These are phyloP conservation scores for Epinephelus lanceolatus DNA, from an alignment of 2,113 vertebrate genomes.

Conservation along the genomic window DNA sequence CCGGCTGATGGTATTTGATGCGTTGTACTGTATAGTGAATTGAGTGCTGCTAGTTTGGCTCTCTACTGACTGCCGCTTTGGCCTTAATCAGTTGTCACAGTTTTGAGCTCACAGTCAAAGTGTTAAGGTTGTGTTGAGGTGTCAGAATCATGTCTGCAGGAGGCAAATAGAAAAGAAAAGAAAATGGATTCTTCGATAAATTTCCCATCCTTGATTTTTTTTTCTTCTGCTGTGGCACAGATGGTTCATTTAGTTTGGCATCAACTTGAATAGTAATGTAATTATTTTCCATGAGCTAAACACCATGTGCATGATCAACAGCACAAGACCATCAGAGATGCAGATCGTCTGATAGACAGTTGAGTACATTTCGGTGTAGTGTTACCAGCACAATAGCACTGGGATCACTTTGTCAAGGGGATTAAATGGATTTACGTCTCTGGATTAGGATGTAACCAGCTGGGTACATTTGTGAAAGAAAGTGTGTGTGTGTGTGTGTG, in stretches of 20 bases:
- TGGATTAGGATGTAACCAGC: constrained; percentile 84
- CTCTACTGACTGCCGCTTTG: constrained; percentile 51
- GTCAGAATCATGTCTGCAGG: constrained; percentile 24
- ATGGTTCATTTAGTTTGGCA: constrained; percentile 51
- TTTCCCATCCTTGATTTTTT: constrained; percentile 8
- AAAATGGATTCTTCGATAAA: constrained; percentile 31
- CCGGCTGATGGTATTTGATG: constrained; percentile 27
- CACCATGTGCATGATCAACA: constrained; percentile 50
- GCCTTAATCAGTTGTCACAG: constrained; percentile 43
- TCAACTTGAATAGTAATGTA: constrained; percentile 50
- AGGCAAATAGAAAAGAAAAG: constrained; percentile 30
- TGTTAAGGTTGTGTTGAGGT: constrained; percentile 31
- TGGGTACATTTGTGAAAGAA: constrained; percentile 79
- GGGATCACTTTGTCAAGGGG: constrained; percentile 81
- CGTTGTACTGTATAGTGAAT: constrained; percentile 10
- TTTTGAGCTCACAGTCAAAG: constrained; percentile 28
- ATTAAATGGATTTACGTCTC: constrained; percentile 82
- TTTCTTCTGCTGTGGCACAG: constrained; percentile 13
- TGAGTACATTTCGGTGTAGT: constrained; percentile 77
- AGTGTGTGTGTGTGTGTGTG: constrained; percentile 43
- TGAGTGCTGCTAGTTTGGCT: constrained; percentile 20
- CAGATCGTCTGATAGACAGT: constrained; percentile 70
- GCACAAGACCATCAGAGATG: constrained; percentile 56
- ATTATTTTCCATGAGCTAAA: constrained; percentile 50
- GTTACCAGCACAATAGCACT: constrained; percentile 79